Percentiles rank a stretch among this genome's conserved stretches.
These are phyloP conservation scores for Sebastes nivosus DNA, from an alignment of 2,797 vertebrate species.

Conservation along the genomic window DNA sequence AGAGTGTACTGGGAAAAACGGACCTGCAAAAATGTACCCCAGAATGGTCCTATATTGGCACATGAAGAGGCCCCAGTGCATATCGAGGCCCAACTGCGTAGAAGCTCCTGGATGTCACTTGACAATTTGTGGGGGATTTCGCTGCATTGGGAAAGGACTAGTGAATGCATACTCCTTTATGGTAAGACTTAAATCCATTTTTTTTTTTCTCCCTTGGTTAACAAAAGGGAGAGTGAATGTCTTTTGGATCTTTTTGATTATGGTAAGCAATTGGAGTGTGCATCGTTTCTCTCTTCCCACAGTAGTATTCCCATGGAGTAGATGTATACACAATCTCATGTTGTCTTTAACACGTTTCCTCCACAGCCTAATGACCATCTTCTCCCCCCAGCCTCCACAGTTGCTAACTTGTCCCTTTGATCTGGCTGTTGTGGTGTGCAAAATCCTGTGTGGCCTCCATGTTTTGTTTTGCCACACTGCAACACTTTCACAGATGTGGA, in stretches of 20 bases:
- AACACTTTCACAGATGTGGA: constrained; percentile 99
- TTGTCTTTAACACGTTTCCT: constrained; percentile 78
- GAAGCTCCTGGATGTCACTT: constrained; percentile 99
- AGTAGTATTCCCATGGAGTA: constrained; percentile 89
- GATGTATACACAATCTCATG: constrained; percentile 65
- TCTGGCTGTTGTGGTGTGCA: constrained; percentile 99
- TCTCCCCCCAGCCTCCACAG: constrained; percentile 64
- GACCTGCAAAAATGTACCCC: constrained; percentile 89
- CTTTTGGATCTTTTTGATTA: constrained; percentile 76
- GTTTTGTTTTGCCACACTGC: constrained; percentile 98
- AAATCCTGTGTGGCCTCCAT: constrained; percentile 88
- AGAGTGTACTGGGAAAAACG: constrained; percentile 89
- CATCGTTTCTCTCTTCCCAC: constrained; percentile 89
- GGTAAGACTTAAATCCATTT: constrained; percentile 85
- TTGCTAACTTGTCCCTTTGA: constrained; percentile 94
- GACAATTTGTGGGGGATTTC: constrained; percentile 97
- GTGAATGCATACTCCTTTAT: constrained; percentile 94
- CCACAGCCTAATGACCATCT: constrained; percentile 79
- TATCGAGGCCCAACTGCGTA: constrained; percentile 97
- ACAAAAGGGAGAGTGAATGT: constrained; percentile 86
- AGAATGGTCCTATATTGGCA: constrained; percentile 94
- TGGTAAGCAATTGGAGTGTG: constrained; percentile 88
- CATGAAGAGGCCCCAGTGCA: constrained; percentile 95
- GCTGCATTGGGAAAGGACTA: constrained; percentile 94
- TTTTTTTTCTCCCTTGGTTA: constrained; percentile 70